Percentiles rank a stretch among this genome's conserved stretches.
These are phyloP conservation scores for Sandelia bainsii DNA, from an alignment of 2,797 vertebrate genomes.

Conservation along the genomic window DNA sequence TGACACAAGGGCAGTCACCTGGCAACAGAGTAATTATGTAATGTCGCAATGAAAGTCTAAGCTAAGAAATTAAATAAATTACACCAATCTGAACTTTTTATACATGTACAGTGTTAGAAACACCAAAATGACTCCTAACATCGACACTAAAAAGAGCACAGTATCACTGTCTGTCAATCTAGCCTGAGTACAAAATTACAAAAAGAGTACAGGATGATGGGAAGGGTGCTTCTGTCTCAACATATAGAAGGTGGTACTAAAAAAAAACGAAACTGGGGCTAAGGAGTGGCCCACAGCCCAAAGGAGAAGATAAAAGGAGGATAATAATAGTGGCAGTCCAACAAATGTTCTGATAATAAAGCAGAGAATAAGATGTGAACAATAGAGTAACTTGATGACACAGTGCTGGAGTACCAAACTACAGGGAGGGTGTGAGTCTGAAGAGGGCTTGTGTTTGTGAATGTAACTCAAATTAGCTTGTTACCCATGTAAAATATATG, in stretches of 20 bases:
- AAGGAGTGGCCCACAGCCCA: constrained; percentile 53
- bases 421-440: constrained; percentile 6
- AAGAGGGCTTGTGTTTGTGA: constrained; percentile 1
- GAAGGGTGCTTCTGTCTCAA: constrained; percentile 9
- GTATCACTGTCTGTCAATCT: neutral
- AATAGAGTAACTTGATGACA: constrained; percentile 62
- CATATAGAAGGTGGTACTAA: neutral
- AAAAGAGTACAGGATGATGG: neutral
- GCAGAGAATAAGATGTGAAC: constrained; percentile 30
- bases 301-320: constrained; percentile 8
- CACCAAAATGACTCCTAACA: too few species aligned
- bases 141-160: too few species aligned
- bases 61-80: constrained; percentile 5
- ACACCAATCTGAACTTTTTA: neutral
- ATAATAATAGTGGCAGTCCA: constrained; percentile 21
- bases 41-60: constrained; percentile 10
- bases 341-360: constrained; percentile 45
- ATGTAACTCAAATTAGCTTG: constrained; percentile 3
- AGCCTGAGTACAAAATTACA: neutral
- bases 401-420: constrained; percentile 29
- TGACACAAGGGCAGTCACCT: constrained; percentile 7
- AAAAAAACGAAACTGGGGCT: constrained; percentile 47
- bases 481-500: neutral
- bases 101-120: neutral
- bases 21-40: neutral